Conservation (phyloP, 1,140 invertebrate genomes). For the Pentalonia nigronervosa region DNA sequence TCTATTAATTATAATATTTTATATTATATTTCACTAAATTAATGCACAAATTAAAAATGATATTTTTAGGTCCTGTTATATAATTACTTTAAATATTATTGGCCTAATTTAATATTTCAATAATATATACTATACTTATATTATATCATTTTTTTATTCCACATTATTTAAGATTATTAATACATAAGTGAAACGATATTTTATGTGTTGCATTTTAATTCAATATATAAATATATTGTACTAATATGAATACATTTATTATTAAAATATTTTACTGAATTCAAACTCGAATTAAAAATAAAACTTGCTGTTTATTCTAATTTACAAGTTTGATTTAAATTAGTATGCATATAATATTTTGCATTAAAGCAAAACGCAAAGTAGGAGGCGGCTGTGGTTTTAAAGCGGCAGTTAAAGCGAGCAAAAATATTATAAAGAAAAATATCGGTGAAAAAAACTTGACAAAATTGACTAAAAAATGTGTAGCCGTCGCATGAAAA, state of each 20-base stretch:
- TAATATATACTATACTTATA: neutral
- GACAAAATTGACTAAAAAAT: too few relatives aligned
- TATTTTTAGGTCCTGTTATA: neutral
- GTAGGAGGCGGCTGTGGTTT: neutral
- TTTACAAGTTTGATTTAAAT: neutral
- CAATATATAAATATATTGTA: neutral
- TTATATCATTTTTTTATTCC: slow-evolving; percentile 21
- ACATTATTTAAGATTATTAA: slow-evolving; percentile 16
- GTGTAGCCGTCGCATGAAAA: too few relatives aligned
- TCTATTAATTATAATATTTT: neutral
- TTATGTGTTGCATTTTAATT: neutral
- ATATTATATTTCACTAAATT: neutral
- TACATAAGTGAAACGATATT: neutral
- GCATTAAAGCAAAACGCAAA: neutral
- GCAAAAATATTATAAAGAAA: neutral
- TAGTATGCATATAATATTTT: neutral
- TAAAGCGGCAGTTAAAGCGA: neutral
- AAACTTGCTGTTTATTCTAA: neutral
- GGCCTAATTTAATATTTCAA: neutral
- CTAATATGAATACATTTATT: neutral
- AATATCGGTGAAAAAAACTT: neutral
- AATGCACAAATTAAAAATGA: neutral
- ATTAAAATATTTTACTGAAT: slow-evolving; percentile 34
- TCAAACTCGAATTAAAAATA: slow-evolving; percentile 26
- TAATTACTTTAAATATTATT: neutral